A percentile compares a stretch with the other conserved stretches of the same genome.
Conservation (phyloP, 2,888 invertebrate species). For the Lithophane ornitopus region DNA sequence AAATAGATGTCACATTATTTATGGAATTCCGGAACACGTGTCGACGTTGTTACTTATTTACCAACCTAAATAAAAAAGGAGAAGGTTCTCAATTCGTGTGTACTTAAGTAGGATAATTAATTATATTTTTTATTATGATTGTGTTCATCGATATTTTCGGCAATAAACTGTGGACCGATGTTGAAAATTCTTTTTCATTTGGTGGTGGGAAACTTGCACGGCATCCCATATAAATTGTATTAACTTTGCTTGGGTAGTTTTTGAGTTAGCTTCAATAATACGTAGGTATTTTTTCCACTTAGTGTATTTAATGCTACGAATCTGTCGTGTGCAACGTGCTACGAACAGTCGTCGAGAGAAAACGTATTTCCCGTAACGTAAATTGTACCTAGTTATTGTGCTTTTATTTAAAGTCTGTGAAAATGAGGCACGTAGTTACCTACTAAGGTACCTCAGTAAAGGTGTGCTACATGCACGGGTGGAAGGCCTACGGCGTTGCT, state of each 20-base stretch:
- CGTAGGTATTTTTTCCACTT: not conserved
- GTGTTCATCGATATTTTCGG: not conserved
- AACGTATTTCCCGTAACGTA: not conserved
- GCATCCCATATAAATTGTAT: too few relatives aligned
- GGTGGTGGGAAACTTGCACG: not conserved
- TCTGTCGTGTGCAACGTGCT: not conserved
- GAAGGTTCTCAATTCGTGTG: not conserved
- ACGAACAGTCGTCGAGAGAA: not conserved
- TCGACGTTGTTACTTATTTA: too few relatives aligned
- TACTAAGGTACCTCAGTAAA: not conserved
- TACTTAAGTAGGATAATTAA: not conserved
- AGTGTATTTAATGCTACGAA: not conserved
- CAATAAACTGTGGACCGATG: not conserved
- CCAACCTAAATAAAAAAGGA: not conserved
- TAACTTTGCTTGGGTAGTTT: not conserved
- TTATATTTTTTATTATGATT: not conserved
- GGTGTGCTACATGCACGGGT: not conserved
- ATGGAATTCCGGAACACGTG: slow-evolving; percentile 15
- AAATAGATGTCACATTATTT: slow-evolving; percentile 11
- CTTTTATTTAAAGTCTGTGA: not conserved
- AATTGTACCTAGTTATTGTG: not conserved
- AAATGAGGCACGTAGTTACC: not conserved
- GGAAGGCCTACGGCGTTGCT: slow-evolving; percentile 18
- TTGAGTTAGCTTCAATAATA: not conserved
- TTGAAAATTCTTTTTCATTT: not conserved